A percentile compares a stretch with the other conserved stretches of the same genome.
Conservation (phyloP, 1,140 invertebrate genomes). For the Saccostrea cuccullata region DNA sequence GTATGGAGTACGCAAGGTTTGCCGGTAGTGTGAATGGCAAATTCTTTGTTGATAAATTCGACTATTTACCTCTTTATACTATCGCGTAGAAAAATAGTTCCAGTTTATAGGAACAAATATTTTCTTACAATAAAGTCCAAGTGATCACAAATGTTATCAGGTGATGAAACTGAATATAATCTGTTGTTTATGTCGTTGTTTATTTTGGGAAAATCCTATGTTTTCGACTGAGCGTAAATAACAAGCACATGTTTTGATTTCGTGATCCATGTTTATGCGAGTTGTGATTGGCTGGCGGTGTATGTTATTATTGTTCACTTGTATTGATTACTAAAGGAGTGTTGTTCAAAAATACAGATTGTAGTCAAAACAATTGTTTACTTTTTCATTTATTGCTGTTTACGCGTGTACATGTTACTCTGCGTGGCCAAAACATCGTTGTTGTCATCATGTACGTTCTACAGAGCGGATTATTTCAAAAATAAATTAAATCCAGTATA, state of each 20-base stretch:
- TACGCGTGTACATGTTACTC: background rate
- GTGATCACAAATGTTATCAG: background rate
- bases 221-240: background rate
- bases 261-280: background rate
- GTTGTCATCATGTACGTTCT: no score
- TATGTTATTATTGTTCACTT: no score
- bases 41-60: constrained; percentile 32
- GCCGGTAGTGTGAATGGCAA: constrained; percentile 6
- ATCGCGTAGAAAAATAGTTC: constrained; percentile 8
- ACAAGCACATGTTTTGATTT: constrained; percentile 16
- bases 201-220: background rate
- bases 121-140: background rate
- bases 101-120: background rate
- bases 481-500: no score
- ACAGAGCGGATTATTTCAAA: no score
- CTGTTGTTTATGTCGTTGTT: background rate
- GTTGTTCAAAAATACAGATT: background rate
- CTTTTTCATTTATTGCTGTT: background rate
- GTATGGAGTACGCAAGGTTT: background rate
- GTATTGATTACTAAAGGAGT: background rate
- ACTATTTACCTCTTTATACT: background rate
- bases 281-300: background rate
- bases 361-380: background rate
- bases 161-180: background rate
- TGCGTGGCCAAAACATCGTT: no score